A percentile compares a stretch with the other conserved stretches of the same genome.
Evolutionary conservation across 2,113 vertebrate species (phyloP).

Genomic region (Esox niger): DNA sequence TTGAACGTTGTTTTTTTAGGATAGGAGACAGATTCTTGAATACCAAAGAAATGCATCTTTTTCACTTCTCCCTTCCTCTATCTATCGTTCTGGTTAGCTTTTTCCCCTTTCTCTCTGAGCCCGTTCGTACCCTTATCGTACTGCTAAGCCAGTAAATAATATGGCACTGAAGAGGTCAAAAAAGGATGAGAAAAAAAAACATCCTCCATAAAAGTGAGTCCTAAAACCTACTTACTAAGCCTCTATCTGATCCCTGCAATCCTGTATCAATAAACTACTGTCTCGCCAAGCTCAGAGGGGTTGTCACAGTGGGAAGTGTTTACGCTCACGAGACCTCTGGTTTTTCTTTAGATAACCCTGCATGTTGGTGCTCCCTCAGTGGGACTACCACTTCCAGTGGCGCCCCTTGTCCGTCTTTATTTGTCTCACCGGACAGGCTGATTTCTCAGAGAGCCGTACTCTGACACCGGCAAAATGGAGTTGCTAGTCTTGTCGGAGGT

Average conservation of each 20-base stretch:
- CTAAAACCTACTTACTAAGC: not conserved
- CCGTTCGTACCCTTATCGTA: not conserved
- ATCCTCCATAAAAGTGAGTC: not conserved
- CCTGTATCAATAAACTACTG: not conserved
- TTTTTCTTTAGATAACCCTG: constrained; percentile 4
- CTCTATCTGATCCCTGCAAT: not conserved
- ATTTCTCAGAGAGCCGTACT: constrained; percentile 58
- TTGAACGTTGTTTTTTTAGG: no score
- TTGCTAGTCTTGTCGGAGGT: constrained; percentile 26
- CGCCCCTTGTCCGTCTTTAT: constrained; percentile 42
- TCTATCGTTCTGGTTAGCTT: constrained; percentile 30
- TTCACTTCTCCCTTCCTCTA: not conserved
- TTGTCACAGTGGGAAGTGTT: not conserved
- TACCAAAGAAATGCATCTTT: no score
- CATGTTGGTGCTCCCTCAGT: not conserved
- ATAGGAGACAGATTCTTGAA: no score
- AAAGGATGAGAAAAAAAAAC: not conserved
- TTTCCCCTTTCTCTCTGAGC: constrained; percentile 24
- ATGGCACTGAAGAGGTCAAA: not conserved
- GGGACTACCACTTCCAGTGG: not conserved
- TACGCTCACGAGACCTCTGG: not conserved
- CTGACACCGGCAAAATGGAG: constrained; percentile 58
- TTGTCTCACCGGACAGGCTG: constrained; percentile 61
- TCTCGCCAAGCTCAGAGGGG: not conserved
- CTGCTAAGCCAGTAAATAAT: not conserved